These are phyloP conservation scores for Isoperla grammatica DNA, from an alignment of 2,888 invertebrate species.

Conservation along the genomic window DNA sequence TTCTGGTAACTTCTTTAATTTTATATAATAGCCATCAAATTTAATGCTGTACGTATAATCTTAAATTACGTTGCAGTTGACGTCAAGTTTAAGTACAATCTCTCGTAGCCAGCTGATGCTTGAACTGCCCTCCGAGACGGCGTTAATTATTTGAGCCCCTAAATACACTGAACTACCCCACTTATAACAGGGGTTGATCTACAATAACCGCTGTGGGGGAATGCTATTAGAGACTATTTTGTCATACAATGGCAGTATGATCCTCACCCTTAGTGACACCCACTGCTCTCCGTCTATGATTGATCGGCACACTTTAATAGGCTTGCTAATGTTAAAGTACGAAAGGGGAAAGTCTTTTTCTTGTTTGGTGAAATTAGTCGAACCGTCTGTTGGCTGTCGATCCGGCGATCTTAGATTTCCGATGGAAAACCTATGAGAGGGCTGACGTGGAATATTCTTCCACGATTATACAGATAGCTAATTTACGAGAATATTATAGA, in stretches of 20 bases:
- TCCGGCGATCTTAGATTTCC: background rate
- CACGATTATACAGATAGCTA: no score
- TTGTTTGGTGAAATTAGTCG: slow-evolving; percentile 8
- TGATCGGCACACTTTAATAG: slow-evolving; percentile 23
- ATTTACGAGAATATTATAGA: no score
- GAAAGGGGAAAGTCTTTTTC: slow-evolving; percentile 10
- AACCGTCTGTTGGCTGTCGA: background rate
- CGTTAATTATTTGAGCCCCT: slow-evolving; percentile 17
- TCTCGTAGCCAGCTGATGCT: slow-evolving; percentile 2
- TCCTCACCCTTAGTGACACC: slow-evolving; percentile 12
- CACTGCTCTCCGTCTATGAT: slow-evolving; percentile 22
- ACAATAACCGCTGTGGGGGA: slow-evolving; percentile 16
- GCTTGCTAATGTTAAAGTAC: slow-evolving; percentile 15
- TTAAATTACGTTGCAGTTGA: slow-evolving; percentile 3
- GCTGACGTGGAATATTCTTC: no score
- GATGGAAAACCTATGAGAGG: no score
- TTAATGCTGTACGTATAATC: background rate
- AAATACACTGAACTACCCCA: slow-evolving; percentile 14
- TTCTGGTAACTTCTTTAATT: no score
- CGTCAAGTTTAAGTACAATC: slow-evolving; percentile 14
- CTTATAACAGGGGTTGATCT: slow-evolving; percentile 17
- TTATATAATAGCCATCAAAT: no score
- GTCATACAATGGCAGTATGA: slow-evolving; percentile 15
- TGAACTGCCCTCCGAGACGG: slow-evolving; percentile 12
- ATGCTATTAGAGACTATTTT: slow-evolving; percentile 24